These are phyloP conservation scores for Thereva nobilitata DNA, from an alignment of 2,888 invertebrate genomes.

Conservation along the genomic window DNA sequence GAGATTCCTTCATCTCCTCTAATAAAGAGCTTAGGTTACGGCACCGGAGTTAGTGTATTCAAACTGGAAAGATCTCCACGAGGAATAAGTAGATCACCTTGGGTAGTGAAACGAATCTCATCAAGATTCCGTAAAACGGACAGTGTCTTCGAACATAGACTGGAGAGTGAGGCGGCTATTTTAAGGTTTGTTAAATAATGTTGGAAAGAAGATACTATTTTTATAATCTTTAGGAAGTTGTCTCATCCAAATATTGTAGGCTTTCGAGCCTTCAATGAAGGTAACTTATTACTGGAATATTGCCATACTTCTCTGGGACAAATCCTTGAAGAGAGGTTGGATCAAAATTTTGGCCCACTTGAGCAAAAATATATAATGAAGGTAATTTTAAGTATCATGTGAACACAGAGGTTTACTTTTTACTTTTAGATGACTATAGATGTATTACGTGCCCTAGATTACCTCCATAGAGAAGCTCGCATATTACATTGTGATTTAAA, in stretches of 20 bases:
- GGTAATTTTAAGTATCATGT: conserved; percentile 48
- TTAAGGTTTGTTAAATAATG: too few relatives aligned
- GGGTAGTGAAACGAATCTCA: conserved; percentile 71
- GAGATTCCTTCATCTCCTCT: conserved; percentile 74
- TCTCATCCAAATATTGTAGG: conserved; percentile 85
- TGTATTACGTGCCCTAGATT: conserved; percentile 72
- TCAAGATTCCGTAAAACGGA: not conserved
- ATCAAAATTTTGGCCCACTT: conserved; percentile 64
- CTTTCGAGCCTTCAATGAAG: conserved; percentile 63
- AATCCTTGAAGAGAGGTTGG: conserved; percentile 70
- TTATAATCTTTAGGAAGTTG: conserved; percentile 57
- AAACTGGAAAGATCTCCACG: conserved; percentile 73
- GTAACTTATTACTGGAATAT: conserved; percentile 74
- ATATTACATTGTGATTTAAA: conserved; percentile 84
- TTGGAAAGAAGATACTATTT: conserved; percentile 13
- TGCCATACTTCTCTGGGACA: conserved; percentile 74
- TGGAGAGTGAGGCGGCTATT: too few relatives aligned
- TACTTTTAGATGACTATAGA: conserved; percentile 64
- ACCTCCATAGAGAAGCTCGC: conserved; percentile 72
- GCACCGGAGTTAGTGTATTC: conserved; percentile 80
- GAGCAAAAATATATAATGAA: conserved; percentile 66
- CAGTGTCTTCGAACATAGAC: conserved; percentile 1
- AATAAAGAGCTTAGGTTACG: conserved; percentile 73
- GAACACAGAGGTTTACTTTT: not conserved
- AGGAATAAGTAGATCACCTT: conserved; percentile 75